phyloP scores from a whole-genome alignment of 2,113 vertebrate species.

The Pholis gunnellus region DNA sequence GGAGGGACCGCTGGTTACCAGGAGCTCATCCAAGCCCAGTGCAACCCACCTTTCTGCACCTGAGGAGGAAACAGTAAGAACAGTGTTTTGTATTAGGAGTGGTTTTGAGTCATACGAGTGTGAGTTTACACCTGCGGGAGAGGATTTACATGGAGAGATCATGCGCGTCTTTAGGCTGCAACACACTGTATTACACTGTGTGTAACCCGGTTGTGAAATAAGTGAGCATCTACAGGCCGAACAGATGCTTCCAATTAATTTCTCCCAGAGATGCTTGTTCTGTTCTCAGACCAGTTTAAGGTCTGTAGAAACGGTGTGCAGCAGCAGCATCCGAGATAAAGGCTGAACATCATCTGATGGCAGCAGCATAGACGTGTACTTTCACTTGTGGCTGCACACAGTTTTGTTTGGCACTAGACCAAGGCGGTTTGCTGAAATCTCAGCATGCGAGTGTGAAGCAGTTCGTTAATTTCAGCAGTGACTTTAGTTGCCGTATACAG shows the following conservation, averaged over 20 bases:
- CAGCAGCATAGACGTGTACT: slow-evolving; percentile 56
- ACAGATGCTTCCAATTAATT: background rate
- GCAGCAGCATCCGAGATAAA: slow-evolving; percentile 43
- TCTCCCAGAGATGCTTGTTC: background rate
- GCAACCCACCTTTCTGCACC: slow-evolving; percentile 55
- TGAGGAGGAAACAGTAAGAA: slow-evolving; percentile 66
- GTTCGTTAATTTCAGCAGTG: background rate
- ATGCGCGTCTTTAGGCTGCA: slow-evolving; percentile 24
- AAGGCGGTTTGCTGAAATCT: background rate
- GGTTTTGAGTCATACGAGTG: slow-evolving; percentile 5
- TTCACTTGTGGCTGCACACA: slow-evolving; percentile 70
- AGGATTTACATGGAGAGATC: slow-evolving; percentile 2
- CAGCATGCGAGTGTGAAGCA: background rate
- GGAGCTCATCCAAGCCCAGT: slow-evolving; percentile 58
- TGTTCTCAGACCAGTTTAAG: background rate
- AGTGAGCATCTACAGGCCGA: slow-evolving; percentile 32
- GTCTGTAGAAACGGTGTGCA: slow-evolving; percentile 8
- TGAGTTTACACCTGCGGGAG: slow-evolving; percentile 16
- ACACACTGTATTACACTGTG: slow-evolving; percentile 27
- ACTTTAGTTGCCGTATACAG: slow-evolving; percentile 2
- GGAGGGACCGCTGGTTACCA: slow-evolving; percentile 57
- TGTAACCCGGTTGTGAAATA: slow-evolving; percentile 17
- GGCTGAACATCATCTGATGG: slow-evolving; percentile 34
- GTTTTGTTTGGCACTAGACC: slow-evolving; percentile 53
- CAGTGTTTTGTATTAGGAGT: background rate